Evolutionary conservation across 2,797 vertebrate genomes (phyloP).

Genomic region (Siniperca undulata): DNA sequence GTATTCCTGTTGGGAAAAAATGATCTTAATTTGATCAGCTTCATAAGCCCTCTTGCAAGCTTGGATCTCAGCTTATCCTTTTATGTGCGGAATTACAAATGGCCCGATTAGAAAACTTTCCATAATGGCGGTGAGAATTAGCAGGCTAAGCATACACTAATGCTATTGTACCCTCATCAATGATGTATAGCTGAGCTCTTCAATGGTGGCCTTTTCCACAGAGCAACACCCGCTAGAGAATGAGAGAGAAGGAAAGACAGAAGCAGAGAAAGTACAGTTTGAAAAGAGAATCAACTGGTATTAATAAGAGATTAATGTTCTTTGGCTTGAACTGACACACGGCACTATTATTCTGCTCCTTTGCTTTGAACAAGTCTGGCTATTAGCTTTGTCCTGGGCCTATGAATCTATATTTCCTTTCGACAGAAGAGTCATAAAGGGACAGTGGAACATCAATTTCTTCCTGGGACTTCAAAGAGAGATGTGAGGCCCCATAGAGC

Average conservation of each 20-base stretch:
- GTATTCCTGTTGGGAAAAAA: conserved; percentile 74
- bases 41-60: conserved; percentile 68
- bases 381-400: conserved; percentile 77
- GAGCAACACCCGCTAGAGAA: conserved; percentile 63
- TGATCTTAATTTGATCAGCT: conserved; percentile 79
- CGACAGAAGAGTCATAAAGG: conserved; percentile 78
- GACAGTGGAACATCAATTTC: conserved; percentile 82
- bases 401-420: conserved; percentile 81
- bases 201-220: conserved; percentile 70
- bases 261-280: conserved; percentile 66
- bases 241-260: conserved; percentile 45
- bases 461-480: conserved; percentile 79
- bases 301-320: conserved; percentile 83
- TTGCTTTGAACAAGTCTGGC: conserved; percentile 70
- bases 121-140: conserved; percentile 78
- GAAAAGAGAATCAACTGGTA: conserved; percentile 78
- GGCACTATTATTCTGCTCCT: conserved; percentile 71
- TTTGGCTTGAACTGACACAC: conserved; percentile 70
- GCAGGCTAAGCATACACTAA: conserved; percentile 79
- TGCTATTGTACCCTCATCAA: conserved; percentile 82
- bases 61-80: conserved; percentile 76
- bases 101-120: conserved; percentile 76
- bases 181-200: conserved; percentile 81
- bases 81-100: conserved; percentile 79
- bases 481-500: conserved; percentile 65